Evolutionary conservation across 1,140 invertebrate genomes (phyloP).

Genomic region (Anoplophora glabripennis): DNA sequence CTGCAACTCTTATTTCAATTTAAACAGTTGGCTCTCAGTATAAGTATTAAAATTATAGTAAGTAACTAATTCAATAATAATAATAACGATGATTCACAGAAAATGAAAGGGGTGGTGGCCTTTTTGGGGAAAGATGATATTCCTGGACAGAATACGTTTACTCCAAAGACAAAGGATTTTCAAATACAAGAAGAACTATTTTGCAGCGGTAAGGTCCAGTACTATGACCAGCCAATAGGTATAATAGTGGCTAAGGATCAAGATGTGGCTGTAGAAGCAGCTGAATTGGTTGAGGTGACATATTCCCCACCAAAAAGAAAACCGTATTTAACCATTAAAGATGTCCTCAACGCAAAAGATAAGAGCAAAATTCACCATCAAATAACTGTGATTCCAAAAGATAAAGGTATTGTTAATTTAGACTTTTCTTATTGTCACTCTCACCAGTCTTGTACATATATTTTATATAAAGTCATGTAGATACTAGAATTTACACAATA

Average conservation of each 20-base stretch:
- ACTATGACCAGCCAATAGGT: constrained; percentile 71
- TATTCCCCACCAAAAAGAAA: constrained; percentile 51
- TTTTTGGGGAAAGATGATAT: constrained; percentile 73
- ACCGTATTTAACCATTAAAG: constrained; percentile 59
- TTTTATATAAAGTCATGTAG: not conserved
- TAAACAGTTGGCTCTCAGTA: no score
- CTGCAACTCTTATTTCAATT: no score
- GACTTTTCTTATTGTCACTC: no score
- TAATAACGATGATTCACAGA: constrained; percentile 43
- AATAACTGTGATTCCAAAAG: constrained; percentile 24
- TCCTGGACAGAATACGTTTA: constrained; percentile 66
- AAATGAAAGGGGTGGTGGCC: constrained; percentile 66
- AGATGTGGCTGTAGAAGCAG: constrained; percentile 60
- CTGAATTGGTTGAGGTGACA: constrained; percentile 62
- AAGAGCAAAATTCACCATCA: constrained; percentile 28
- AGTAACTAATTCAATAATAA: not conserved
- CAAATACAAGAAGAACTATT: constrained; percentile 52
- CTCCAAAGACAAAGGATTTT: constrained; percentile 36
- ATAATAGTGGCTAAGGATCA: constrained; percentile 64
- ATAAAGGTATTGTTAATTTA: no score
- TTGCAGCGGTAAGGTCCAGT: constrained; percentile 47
- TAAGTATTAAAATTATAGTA: not conserved
- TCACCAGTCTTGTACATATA: no score
- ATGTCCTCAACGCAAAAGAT: constrained; percentile 48
- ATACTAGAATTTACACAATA: no score